Conservation (phyloP, 2,113 vertebrate genomes). For the Nyctibius bracteatus region DNA sequence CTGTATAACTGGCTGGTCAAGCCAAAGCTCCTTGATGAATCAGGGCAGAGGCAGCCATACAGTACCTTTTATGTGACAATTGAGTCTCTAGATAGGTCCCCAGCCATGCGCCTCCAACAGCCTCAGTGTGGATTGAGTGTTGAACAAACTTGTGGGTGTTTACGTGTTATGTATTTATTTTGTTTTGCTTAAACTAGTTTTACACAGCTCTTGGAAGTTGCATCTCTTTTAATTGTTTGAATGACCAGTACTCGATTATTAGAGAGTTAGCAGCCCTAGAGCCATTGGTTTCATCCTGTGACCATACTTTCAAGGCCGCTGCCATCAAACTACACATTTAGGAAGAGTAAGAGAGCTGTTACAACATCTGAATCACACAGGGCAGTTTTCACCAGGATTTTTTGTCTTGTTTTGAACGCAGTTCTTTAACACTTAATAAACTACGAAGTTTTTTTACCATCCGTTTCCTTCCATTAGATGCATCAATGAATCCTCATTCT, state of each 20-base stretch:
- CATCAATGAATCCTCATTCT: neutral
- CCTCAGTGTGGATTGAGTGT: fast-evolving
- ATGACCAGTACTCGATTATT: neutral
- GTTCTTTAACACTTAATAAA: neutral
- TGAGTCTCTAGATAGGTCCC: neutral
- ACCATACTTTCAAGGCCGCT: neutral
- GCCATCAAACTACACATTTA: neutral
- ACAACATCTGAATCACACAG: neutral
- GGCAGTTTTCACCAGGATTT: neutral
- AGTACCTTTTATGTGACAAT: neutral
- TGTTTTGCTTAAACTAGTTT: neutral
- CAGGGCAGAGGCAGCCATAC: neutral
- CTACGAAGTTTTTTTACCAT: neutral
- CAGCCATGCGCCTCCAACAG: neutral
- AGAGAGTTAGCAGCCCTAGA: neutral
- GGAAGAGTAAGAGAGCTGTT: neutral
- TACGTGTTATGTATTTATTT: neutral
- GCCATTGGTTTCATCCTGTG: neutral
- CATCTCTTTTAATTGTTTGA: neutral
- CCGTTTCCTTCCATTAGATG: neutral
- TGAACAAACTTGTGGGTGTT: neutral
- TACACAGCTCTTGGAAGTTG: fast-evolving
- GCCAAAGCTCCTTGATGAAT: neutral
- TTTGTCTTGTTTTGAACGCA: neutral
- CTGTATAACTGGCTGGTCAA: neutral